Base-by-base conservation (phyloP, 2,888 invertebrate genomes). In the Agriopis aurantiaria region DNA sequence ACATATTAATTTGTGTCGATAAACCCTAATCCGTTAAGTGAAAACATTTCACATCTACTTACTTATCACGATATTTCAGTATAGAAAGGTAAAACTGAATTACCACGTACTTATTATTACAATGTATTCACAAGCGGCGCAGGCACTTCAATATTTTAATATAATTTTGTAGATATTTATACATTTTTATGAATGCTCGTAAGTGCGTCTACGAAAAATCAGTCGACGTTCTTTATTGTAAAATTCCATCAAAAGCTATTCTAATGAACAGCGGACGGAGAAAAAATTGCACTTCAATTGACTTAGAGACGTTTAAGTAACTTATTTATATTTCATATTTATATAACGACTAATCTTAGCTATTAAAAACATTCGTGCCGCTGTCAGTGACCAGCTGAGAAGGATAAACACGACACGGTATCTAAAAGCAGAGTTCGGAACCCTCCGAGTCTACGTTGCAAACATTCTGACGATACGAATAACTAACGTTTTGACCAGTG, bases 221-320 rank as follows among this genome's bases (percentile, higher is more conserved):
- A 74, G 73, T 77, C 74, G 51, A 70, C 58, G 49, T 66, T 64
- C 68, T 75, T 68, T 57, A 59, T 67, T 80, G 79, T 82, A 83
- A 82, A 82, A 81, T 75, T 78, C 78, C 81, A 82, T 85, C 85
- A 78, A 84, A 84, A 82, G 77, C 80, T 80, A 79, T 80, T 75
- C 78, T 75, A 73, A 58, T 53, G 73, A 76, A 81, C 77, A 82
- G 78, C 82, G 88, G 87, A 87, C 88, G 88, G 88, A 84, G 72
- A 67, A 71, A 72, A 69, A 82, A 83, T 84, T 82, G 84, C 83
- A 86, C 84, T 81, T 83, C 66, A 68, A 69, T 76, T 67, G 63
- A 71, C 59, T 70, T 65, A 61, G 14, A 68, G 8, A 48, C 49
- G 61, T 7, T 45, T 62, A 45, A 46, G 46, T 59, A 48, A 33